Conservation (phyloP, 2,888 invertebrate genomes). For the Archips crataeganus region DNA sequence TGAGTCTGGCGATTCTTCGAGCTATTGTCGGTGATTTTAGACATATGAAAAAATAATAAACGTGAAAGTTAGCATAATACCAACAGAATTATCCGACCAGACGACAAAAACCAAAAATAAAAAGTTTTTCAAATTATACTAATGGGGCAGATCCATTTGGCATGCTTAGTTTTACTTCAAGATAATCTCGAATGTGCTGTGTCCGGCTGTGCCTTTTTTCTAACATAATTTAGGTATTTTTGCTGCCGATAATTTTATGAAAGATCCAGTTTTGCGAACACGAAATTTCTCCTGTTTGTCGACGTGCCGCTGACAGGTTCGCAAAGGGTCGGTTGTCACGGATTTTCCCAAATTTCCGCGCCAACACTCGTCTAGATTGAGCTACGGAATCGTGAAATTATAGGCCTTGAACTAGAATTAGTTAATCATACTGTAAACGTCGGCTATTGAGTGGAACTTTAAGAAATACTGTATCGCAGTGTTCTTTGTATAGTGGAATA, state of each 20-base stretch:
- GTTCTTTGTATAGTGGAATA: too few species aligned
- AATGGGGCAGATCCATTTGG: too few species aligned
- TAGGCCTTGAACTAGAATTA: slow-evolving; percentile 15
- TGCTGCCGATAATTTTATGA: slow-evolving; percentile 13
- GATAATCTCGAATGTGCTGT: not conserved
- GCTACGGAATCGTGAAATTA: slow-evolving; percentile 20
- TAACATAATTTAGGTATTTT: slow-evolving; percentile 10
- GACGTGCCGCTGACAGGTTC: slow-evolving; percentile 26
- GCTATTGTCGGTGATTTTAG: too few species aligned
- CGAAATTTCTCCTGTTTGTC: slow-evolving; percentile 12
- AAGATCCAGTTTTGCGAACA: slow-evolving; percentile 12
- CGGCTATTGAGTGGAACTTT: too few species aligned
- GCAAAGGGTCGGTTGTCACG: slow-evolving; percentile 27
- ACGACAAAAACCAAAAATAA: too few species aligned
- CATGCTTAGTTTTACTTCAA: not conserved
- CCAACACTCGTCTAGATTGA: slow-evolving; percentile 16
- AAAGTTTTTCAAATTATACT: too few species aligned
- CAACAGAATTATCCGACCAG: too few species aligned
- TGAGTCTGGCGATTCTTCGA: too few species aligned
- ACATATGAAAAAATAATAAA: too few species aligned
- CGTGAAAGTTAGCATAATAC: too few species aligned
- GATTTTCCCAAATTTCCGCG: slow-evolving; percentile 25
- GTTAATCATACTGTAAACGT: not conserved
- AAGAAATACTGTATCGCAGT: not conserved
- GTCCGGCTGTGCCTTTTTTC: not conserved